Conservation (phyloP, 2,888 invertebrate genomes). For the Philonicus albiceps region DNA sequence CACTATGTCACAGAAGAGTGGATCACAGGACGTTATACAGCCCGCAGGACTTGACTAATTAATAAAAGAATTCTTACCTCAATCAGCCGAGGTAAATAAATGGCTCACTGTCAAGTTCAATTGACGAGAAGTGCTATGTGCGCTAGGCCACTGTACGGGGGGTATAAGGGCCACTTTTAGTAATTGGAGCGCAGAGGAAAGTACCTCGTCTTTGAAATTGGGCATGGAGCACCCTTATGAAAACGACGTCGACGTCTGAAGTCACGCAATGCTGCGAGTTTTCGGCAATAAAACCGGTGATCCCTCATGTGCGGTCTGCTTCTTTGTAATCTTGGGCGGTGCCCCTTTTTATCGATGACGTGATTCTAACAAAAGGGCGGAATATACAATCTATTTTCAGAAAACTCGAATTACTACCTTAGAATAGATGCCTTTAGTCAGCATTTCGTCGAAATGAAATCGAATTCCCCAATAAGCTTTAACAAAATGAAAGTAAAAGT, state of each 20-base stretch:
- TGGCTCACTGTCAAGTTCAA: neutral
- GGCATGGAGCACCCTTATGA: neutral
- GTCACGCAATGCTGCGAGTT: neutral
- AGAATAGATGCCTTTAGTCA: neutral
- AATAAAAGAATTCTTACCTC: neutral
- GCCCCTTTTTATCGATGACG: neutral
- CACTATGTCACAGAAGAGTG: neutral
- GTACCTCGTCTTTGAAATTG: neutral
- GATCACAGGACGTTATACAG: neutral
- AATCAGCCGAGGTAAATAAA: neutral
- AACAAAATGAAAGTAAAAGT: neutral
- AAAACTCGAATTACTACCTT: neutral
- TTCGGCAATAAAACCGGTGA: neutral
- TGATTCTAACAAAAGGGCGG: neutral
- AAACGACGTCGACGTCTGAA: neutral
- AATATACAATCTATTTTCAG: neutral
- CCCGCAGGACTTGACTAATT: neutral
- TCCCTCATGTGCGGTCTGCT: neutral
- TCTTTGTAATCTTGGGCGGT: neutral
- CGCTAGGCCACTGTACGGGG: neutral
- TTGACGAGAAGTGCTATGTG: neutral
- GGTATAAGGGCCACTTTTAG: neutral
- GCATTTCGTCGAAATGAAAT: neutral
- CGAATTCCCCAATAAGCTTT: neutral
- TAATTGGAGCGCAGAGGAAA: neutral